These are phyloP conservation scores for Solenodon paradoxus DNA, from an alignment of 2,113 vertebrate species.

Conservation along the genomic window DNA sequence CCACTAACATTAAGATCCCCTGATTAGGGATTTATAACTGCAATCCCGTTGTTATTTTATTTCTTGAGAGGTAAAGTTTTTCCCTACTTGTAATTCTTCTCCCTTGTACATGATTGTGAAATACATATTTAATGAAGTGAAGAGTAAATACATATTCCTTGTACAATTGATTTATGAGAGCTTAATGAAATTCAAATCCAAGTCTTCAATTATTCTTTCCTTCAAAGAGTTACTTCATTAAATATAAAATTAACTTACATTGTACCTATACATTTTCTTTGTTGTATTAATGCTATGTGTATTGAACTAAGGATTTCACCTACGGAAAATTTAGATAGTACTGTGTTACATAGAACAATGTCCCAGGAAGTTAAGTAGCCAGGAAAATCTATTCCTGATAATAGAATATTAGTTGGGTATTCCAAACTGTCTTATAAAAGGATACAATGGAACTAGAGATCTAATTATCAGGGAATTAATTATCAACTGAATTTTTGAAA, in stretches of 20 bases:
- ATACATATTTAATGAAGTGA: constrained; percentile 36
- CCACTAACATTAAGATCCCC: constrained; percentile 62
- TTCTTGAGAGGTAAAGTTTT: not conserved
- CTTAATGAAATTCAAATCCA: constrained; percentile 39
- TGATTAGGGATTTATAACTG: constrained; percentile 62
- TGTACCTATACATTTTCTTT: constrained; percentile 40
- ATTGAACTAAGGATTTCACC: not conserved
- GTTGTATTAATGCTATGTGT: not conserved
- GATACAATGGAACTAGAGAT: not conserved
- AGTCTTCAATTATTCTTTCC: constrained; percentile 5
- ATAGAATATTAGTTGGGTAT: not conserved
- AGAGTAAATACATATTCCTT: constrained; percentile 32
- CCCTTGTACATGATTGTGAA: not conserved
- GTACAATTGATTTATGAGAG: constrained; percentile 30
- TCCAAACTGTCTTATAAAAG: not conserved
- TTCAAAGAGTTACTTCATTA: not conserved
- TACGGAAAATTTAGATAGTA: constrained; percentile 36
- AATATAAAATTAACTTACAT: not conserved
- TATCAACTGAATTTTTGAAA: not conserved
- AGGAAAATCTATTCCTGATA: not conserved
- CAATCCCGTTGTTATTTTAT: constrained; percentile 37
- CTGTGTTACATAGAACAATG: not conserved
- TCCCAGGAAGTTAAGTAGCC: not conserved
- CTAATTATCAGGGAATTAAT: not conserved
- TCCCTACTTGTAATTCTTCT: constrained; percentile 11